A percentile compares a stretch with the other conserved stretches of the same genome.
phyloP scores from a whole-genome alignment of 2,888 invertebrate species.

The Ceramica pisi region DNA sequence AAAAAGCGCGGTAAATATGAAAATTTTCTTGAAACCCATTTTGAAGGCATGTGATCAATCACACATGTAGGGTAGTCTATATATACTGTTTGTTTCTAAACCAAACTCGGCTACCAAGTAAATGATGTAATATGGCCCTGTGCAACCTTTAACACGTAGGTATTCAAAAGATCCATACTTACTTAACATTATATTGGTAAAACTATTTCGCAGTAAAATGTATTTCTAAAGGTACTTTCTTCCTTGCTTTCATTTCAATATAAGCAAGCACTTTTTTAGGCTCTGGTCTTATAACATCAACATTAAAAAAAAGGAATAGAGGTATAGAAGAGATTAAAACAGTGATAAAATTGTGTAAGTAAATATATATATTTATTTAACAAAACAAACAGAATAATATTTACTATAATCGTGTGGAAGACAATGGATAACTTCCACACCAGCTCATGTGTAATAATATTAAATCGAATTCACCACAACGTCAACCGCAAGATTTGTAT shows the following conservation, averaged over 20 bases:
- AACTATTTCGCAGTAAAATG: constrained; percentile 17
- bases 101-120: constrained; percentile 74
- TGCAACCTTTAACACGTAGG: constrained; percentile 75
- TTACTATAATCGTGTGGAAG: not conserved
- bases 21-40: constrained; percentile 75
- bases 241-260: not conserved
- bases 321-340: constrained; percentile 15
- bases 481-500: constrained; percentile 12
- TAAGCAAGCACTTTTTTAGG: not conserved
- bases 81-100: constrained; percentile 83
- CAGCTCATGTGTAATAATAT: not conserved
- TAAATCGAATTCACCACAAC: not conserved
- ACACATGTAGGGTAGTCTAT: constrained; percentile 70
- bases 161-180: constrained; percentile 52
- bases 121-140: constrained; percentile 71
- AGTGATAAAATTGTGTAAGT: constrained; percentile 11
- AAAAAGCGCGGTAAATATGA: constrained; percentile 62
- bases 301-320: no score
- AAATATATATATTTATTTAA: constrained; percentile 44
- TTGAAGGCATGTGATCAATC: constrained; percentile 72
- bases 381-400: constrained; percentile 10
- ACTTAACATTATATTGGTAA: constrained; percentile 30
- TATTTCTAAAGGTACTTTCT: constrained; percentile 39
- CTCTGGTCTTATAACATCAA: not conserved
- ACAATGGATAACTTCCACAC: not conserved